Conservation (phyloP, 2,888 invertebrate species). For the Dermolepida albohirtum region DNA sequence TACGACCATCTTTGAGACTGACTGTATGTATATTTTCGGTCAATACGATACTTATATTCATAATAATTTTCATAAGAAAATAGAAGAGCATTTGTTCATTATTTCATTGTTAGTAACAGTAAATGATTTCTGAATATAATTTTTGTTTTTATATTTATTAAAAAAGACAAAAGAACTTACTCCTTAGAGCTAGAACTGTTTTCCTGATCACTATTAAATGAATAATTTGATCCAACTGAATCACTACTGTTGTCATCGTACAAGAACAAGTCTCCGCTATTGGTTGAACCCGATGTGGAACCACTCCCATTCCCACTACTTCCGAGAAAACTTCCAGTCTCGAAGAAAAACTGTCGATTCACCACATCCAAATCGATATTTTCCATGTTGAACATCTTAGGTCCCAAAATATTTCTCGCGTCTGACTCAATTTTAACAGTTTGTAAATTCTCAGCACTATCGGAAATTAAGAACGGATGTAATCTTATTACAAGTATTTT, state of each 20-base stretch:
- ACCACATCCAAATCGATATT: constrained; percentile 76
- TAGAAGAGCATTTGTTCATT: too few relatives aligned
- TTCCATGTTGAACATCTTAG: constrained; percentile 74
- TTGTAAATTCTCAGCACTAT: constrained; percentile 5
- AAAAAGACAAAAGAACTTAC: constrained; percentile 64
- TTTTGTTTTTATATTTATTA: not conserved
- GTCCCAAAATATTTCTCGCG: constrained; percentile 34
- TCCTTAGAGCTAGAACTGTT: constrained; percentile 77
- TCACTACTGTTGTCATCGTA: constrained; percentile 73
- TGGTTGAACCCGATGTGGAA: constrained; percentile 72
- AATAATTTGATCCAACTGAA: constrained; percentile 73
- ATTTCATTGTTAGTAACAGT: too few relatives aligned
- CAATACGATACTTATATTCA: too few relatives aligned
- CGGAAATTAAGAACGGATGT: not conserved
- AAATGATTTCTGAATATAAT: too few relatives aligned
- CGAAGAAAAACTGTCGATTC: constrained; percentile 75
- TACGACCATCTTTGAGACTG: too few relatives aligned
- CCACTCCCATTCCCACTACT: constrained; percentile 63
- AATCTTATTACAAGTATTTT: not conserved
- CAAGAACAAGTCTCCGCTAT: constrained; percentile 77
- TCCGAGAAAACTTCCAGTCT: constrained; percentile 65
- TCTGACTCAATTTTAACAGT: constrained; percentile 41
- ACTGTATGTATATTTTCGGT: too few relatives aligned
- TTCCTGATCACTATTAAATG: constrained; percentile 87
- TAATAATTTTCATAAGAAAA: too few relatives aligned